phyloP scores from a whole-genome alignment of 2,888 invertebrate species.

The Lithophane leautieri region DNA sequence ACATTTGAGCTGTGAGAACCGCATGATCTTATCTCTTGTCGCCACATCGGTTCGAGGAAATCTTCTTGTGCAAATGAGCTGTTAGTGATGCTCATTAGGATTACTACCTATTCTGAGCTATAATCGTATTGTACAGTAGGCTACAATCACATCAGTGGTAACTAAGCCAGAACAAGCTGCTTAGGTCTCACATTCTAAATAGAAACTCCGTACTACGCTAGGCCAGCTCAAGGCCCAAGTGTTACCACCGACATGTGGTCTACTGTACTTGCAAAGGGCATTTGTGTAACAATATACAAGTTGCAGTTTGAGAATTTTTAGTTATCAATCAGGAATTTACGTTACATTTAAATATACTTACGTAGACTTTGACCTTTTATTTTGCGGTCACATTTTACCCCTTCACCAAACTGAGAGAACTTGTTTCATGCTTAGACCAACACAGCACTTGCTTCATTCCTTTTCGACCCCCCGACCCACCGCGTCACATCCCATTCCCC shows the following conservation, averaged over 20 bases:
- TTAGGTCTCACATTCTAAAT: background rate
- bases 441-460: background rate
- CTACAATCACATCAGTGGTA: no score
- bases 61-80: slow-evolving; percentile 46
- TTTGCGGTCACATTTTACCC: background rate
- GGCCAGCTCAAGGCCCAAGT: background rate
- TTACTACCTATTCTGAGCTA: background rate
- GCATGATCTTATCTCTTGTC: slow-evolving; percentile 47
- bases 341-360: no score
- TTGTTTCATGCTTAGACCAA: background rate
- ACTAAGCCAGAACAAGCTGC: background rate
- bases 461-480: background rate
- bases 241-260: background rate
- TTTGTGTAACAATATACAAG: background rate
- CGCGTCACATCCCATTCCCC: no score
- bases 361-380: background rate
- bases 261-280: background rate
- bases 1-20: slow-evolving; percentile 32
- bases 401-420: background rate
- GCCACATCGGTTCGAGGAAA: slow-evolving; percentile 25
- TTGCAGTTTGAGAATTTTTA: background rate
- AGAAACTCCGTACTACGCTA: background rate
- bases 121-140: background rate
- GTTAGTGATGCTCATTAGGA: slow-evolving; percentile 22
- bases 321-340: background rate